Evolutionary conservation across 2,797 vertebrate species (phyloP).

Genomic region (Nyctalus aviator): DNA sequence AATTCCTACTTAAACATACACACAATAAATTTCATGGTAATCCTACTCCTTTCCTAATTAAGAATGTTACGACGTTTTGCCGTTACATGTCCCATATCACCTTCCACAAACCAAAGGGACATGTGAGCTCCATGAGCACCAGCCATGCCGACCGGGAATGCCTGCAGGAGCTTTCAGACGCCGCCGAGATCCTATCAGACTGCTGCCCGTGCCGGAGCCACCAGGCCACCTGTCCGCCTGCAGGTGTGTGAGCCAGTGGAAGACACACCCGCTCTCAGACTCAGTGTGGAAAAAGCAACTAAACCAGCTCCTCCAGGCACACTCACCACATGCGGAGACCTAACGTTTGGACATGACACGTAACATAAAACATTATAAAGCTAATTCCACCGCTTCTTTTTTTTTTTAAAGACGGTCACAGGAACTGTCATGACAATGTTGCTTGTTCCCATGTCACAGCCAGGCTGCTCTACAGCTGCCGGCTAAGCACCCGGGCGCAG

Average conservation of each 20-base stretch:
- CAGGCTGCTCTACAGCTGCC: too few relatives aligned
- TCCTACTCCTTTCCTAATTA: not conserved
- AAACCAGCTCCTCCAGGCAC: accelerated
- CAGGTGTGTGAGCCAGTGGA: too few relatives aligned
- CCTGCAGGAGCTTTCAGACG: not conserved
- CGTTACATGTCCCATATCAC: accelerated
- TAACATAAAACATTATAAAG: not conserved
- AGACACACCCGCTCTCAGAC: not conserved
- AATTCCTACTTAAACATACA: not conserved
- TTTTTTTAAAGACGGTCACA: not conserved
- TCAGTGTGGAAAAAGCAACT: not conserved
- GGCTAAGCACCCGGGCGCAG: too few relatives aligned
- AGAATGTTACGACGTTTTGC: not conserved
- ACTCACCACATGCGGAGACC: not conserved
- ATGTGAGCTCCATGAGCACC: accelerated
- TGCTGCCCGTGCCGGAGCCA: accelerated
- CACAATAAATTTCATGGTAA: not conserved
- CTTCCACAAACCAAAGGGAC: not conserved
- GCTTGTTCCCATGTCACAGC: not conserved
- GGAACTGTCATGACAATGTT: not conserved
- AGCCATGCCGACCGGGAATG: accelerated
- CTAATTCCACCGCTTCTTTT: too few relatives aligned
- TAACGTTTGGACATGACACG: not conserved
- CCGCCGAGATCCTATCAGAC: not conserved
- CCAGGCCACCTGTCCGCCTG: not conserved